A percentile compares a stretch with the other conserved stretches of the same genome.
Conservation (phyloP, 2,888 invertebrate genomes). For the Andrena bucephala region DNA sequence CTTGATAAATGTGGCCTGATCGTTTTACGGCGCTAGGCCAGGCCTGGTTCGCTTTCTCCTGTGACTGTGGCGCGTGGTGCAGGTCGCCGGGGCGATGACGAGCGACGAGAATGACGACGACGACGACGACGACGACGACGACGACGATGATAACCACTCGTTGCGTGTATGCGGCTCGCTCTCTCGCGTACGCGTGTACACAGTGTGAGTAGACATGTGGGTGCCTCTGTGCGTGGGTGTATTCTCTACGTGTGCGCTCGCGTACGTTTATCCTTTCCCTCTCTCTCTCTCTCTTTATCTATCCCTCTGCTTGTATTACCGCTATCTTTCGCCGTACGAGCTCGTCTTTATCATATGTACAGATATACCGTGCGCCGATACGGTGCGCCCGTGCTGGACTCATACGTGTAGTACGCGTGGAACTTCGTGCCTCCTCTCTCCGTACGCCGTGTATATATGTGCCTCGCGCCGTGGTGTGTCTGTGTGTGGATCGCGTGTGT, state of each 20-base stretch:
- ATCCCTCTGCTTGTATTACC: neutral
- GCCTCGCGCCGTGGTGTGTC: neutral
- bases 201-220: slow-evolving; percentile 69
- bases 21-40: slow-evolving; percentile 13
- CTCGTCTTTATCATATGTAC: slow-evolving; percentile 33
- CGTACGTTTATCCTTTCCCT: slow-evolving; percentile 19
- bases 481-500: neutral
- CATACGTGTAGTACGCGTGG: slow-evolving; percentile 27
- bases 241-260: slow-evolving; percentile 38
- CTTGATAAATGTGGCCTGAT: neutral
- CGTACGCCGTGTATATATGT: neutral
- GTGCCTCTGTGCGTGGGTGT: slow-evolving; percentile 49
- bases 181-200: slow-evolving; percentile 68
- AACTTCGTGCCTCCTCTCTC: too few relatives aligned
- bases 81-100: slow-evolving; percentile 5
- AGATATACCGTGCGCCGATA: slow-evolving; percentile 13
- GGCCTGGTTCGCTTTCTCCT: slow-evolving; percentile 41
- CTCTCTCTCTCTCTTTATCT: neutral
- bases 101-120: neutral
- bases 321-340: slow-evolving; percentile 19
- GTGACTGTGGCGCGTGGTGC: slow-evolving; percentile 27
- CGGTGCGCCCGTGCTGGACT: neutral
- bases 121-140: neutral
- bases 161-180: slow-evolving; percentile 64
- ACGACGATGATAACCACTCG: slow-evolving; percentile 56